Conservation (phyloP, 2,888 invertebrate species). For the Agrilus mali region DNA sequence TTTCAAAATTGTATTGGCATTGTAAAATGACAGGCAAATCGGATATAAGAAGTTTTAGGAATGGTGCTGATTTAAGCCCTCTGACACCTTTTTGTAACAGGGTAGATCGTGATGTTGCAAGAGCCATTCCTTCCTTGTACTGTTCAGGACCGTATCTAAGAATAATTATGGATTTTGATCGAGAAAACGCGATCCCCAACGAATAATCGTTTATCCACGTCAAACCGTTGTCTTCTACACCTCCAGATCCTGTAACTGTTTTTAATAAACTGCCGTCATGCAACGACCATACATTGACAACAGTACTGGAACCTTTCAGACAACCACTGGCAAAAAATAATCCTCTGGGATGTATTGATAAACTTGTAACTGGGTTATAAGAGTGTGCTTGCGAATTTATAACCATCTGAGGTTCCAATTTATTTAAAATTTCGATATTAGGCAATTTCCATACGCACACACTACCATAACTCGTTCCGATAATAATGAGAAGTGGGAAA, state of each 20-base stretch:
- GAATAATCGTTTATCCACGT: conserved; percentile 38
- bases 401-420: conserved; percentile 24
- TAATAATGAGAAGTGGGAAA: conserved; percentile 32
- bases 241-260: conserved; percentile 39
- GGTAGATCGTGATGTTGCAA: conserved; percentile 38
- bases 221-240: conserved; percentile 35
- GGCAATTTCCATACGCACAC: conserved; percentile 37
- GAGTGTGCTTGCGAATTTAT: conserved; percentile 41
- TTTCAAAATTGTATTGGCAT: conserved; percentile 43
- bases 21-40: conserved; percentile 38
- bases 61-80: conserved; percentile 40
- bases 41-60: conserved; percentile 36
- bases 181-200: conserved; percentile 39
- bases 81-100: conserved; percentile 39
- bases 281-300: conserved; percentile 49
- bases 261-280: conserved; percentile 43
- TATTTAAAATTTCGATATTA: conserved; percentile 17
- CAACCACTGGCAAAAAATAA: conserved; percentile 43
- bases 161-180: conserved; percentile 40
- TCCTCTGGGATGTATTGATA: conserved; percentile 39
- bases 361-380: conserved; percentile 37
- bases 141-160: conserved; percentile 35
- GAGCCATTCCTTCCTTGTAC: conserved; percentile 32
- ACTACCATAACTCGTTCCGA: conserved; percentile 42
- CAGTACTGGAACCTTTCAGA: conserved; percentile 29